Percentiles rank a stretch among this genome's conserved stretches.
Conservation (phyloP, 1,140 invertebrate genomes). For the Drosophila grimshawi region DNA sequence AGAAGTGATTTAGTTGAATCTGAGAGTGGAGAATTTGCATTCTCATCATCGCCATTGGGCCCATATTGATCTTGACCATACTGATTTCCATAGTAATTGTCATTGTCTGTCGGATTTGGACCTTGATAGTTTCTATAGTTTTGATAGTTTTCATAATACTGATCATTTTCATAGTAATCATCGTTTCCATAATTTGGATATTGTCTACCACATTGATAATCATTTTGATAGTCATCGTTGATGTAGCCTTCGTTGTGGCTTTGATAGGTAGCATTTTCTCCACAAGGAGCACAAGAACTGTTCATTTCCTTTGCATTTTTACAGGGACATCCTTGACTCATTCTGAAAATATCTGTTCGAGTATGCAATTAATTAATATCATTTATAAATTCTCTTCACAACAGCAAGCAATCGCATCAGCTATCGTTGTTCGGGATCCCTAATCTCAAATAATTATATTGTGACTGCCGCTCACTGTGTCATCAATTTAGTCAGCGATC, state of each 20-base stretch:
- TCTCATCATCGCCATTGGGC: background rate
- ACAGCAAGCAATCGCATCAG: conserved; percentile 85
- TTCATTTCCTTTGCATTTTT: conserved; percentile 6
- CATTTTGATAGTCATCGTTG: background rate
- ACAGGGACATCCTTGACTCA: conserved; percentile 30
- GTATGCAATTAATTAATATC: background rate
- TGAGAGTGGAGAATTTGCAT: background rate
- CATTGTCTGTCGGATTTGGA: background rate
- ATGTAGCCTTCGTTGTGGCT: background rate
- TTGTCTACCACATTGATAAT: background rate
- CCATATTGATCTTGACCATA: background rate
- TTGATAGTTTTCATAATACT: background rate
- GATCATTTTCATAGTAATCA: background rate
- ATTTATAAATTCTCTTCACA: background rate
- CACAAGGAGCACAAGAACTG: conserved; percentile 11
- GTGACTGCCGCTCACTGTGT: conserved; percentile 90
- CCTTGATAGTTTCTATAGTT: background rate
- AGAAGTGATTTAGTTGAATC: conserved; percentile 34
- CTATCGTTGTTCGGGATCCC: conserved; percentile 88
- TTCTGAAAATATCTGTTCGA: conserved; percentile 15
- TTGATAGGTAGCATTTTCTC: background rate
- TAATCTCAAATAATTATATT: conserved; percentile 87
- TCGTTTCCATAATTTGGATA: background rate
- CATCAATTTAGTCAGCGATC: conserved; percentile 83
- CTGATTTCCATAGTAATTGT: background rate